phyloP scores from a whole-genome alignment of 2,888 invertebrate species.

The Lampropteryx suffumata region DNA sequence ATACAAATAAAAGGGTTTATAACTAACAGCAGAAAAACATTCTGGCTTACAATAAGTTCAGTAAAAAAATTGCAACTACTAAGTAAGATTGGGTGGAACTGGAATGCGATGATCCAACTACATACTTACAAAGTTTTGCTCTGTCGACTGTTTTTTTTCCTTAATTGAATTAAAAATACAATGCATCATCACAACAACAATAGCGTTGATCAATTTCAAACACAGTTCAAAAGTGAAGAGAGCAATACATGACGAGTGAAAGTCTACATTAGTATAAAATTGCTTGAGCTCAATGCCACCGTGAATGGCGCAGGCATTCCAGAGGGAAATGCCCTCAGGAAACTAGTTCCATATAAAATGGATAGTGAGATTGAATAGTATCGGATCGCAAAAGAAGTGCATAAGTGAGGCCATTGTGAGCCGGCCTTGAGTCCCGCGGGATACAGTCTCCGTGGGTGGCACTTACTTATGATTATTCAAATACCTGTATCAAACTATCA shows the following conservation, averaged over 20 bases:
- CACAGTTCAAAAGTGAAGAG: slow-evolving; percentile 27
- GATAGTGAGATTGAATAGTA: slow-evolving; percentile 76
- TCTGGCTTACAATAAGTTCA: too few relatives aligned
- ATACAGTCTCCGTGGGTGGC: slow-evolving; percentile 58
- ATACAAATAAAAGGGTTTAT: background rate
- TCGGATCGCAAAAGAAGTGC: slow-evolving; percentile 71
- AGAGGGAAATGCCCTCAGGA: slow-evolving; percentile 64
- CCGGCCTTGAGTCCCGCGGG: slow-evolving; percentile 66
- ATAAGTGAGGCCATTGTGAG: slow-evolving; percentile 66
- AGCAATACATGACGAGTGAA: slow-evolving; percentile 38
- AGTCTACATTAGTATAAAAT: slow-evolving; percentile 39
- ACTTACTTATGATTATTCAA: slow-evolving; percentile 28
- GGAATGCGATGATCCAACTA: too few relatives aligned
- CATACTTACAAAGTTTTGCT: too few relatives aligned
- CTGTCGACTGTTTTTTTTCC: too few relatives aligned
- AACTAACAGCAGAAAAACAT: too few relatives aligned
- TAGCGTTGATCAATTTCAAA: slow-evolving; percentile 29
- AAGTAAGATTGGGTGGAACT: too few relatives aligned
- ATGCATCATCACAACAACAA: slow-evolving; percentile 25
- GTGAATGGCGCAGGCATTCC: slow-evolving; percentile 49
- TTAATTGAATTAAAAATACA: slow-evolving; percentile 10
- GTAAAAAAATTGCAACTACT: too few relatives aligned
- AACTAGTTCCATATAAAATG: slow-evolving; percentile 76
- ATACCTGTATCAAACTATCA: slow-evolving; percentile 16
- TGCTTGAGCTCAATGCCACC: slow-evolving; percentile 51